phyloP scores from a whole-genome alignment of 2,113 vertebrate genomes.

The Lampris megalopsis region DNA sequence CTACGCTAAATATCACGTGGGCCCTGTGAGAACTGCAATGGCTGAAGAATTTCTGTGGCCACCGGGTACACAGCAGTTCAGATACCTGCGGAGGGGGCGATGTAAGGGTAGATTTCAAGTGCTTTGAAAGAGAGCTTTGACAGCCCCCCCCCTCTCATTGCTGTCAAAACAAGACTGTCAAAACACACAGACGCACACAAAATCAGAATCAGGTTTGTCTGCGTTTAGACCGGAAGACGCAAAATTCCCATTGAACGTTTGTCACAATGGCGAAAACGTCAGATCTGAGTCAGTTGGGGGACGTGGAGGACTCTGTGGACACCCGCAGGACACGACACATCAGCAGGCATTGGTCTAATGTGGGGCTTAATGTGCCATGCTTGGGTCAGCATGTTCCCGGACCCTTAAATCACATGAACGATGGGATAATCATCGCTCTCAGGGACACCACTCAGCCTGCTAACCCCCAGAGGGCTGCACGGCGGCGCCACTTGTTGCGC shows the following conservation, averaged over 20 bases:
- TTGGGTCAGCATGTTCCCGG: constrained; percentile 75
- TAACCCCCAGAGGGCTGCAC: constrained; percentile 77
- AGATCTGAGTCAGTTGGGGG: background rate
- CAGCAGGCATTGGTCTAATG: constrained; percentile 52
- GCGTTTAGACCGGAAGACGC: constrained; percentile 8
- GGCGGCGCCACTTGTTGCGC: constrained; percentile 81
- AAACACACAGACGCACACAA: too few relatives aligned
- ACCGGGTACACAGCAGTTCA: background rate
- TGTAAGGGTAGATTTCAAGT: too few relatives aligned
- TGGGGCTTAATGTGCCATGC: constrained; percentile 55
- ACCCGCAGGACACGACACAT: constrained; percentile 1
- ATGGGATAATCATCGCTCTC: constrained; percentile 79
- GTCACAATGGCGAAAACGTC: constrained; percentile 4
- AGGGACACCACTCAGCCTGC: constrained; percentile 76
- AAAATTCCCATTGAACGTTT: background rate
- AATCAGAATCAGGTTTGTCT: constrained; percentile 13
- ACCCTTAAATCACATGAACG: constrained; percentile 78
- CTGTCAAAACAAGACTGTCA: constrained; percentile 12
- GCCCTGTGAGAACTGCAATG: too few relatives aligned
- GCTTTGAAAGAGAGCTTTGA: background rate
- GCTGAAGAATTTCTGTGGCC: background rate
- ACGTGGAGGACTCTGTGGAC: constrained; percentile 31
- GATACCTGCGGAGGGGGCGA: too few relatives aligned
- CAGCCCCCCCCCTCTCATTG: background rate
- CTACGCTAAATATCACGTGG: too few relatives aligned